Conservation (phyloP, 2,113 vertebrate species). For the Bungarus multicinctus region DNA sequence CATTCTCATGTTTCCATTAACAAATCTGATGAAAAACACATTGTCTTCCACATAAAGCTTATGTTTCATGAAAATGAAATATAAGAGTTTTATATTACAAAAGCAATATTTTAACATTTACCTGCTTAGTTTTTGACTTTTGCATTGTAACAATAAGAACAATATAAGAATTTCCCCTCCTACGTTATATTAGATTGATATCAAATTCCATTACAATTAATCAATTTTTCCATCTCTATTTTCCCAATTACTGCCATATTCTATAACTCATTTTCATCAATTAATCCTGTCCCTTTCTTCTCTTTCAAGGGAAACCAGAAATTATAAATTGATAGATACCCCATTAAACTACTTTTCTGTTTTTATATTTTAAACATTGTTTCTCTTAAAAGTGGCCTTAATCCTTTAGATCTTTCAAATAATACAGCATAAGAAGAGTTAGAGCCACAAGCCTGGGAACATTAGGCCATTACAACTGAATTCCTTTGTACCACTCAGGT, state of each 20-base stretch:
- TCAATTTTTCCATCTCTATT: background rate
- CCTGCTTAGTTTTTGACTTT: background rate
- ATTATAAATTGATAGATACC: background rate
- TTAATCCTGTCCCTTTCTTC: background rate
- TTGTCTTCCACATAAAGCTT: too few relatives aligned
- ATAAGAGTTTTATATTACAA: too few relatives aligned
- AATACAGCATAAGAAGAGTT: background rate
- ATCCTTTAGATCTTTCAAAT: background rate
- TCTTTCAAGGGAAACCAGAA: background rate
- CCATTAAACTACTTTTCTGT: background rate
- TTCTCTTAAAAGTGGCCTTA: background rate
- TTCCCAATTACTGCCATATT: background rate
- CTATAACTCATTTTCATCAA: background rate
- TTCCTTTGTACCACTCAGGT: background rate
- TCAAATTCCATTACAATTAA: background rate
- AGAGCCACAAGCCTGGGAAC: accelerated
- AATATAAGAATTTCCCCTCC: background rate
- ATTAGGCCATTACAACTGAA: background rate
- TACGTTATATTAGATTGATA: background rate
- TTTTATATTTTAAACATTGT: background rate
- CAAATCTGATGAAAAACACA: too few relatives aligned
- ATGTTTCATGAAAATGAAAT: too few relatives aligned
- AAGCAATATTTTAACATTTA: too few relatives aligned
- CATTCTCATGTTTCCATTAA: too few relatives aligned
- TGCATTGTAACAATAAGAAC: background rate